phyloP scores from a whole-genome alignment of 2,113 vertebrate genomes.

The Axis porcinus region DNA sequence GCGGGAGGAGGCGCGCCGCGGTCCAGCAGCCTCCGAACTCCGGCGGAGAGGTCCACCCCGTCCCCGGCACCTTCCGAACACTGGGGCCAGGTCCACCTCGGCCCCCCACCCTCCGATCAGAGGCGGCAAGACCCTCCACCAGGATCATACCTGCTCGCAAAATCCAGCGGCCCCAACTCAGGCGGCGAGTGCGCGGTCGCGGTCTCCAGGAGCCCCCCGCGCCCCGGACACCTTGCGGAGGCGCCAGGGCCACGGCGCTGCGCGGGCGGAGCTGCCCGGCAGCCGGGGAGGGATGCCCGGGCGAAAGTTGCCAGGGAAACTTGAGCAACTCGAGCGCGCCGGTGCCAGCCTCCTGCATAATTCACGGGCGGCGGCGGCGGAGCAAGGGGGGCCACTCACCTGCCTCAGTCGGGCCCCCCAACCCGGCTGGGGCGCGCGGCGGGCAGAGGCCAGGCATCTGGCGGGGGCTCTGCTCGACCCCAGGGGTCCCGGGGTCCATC shows the following conservation, averaged over 20 bases:
- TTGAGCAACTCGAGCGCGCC: constrained; percentile 52
- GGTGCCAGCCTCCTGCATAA: constrained; percentile 76
- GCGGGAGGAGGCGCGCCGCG: too few species aligned
- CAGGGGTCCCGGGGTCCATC: background rate
- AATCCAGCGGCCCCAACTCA: background rate
- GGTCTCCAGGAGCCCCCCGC: background rate
- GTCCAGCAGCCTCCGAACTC: background rate
- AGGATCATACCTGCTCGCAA: constrained; percentile 28
- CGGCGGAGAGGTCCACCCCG: background rate
- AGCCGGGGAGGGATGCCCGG: constrained; percentile 36
- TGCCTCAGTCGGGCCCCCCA: background rate
- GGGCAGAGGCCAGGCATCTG: background rate
- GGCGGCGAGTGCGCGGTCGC: background rate
- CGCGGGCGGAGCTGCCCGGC: constrained; percentile 29
- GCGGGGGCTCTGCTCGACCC: background rate
- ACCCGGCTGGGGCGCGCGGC: background rate
- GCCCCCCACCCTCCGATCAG: background rate
- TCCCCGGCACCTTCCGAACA: background rate
- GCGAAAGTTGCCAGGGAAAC: constrained; percentile 75
- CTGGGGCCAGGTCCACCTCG: background rate
- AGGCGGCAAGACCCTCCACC: background rate
- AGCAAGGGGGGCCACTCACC: background rate
- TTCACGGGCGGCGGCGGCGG: constrained; percentile 59
- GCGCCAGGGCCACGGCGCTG: background rate
- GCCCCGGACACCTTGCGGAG: background rate